These are phyloP conservation scores for Protula sp. DNA, from an alignment of 2,888 invertebrate genomes.

Conservation along the genomic window DNA sequence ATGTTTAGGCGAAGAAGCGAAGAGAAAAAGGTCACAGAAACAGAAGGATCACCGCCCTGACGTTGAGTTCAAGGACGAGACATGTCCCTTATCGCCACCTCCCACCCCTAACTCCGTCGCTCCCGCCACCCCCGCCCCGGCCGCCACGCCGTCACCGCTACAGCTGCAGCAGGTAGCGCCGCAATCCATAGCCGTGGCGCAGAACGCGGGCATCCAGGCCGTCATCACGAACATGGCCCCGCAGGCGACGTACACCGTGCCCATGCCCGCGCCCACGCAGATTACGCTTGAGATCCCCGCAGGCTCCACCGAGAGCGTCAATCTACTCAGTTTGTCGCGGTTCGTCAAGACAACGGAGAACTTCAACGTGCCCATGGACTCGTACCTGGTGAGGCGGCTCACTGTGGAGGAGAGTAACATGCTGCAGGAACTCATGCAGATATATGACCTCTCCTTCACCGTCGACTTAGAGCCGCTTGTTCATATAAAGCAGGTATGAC, in stretches of 20 bases:
- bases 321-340: constrained; percentile 11
- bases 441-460: constrained; percentile 29
- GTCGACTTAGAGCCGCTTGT: constrained; percentile 29
- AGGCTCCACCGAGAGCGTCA: neutral
- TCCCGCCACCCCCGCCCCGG: too few relatives aligned
- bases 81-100: neutral
- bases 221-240: too few relatives aligned
- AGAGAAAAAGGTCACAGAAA: constrained; percentile 68
- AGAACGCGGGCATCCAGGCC: neutral
- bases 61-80: neutral
- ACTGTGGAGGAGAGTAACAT: constrained; percentile 16
- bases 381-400: constrained; percentile 10
- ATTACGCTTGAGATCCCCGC: neutral
- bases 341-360: neutral
- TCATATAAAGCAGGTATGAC: constrained; percentile 26
- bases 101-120: neutral
- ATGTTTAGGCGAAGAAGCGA: constrained; percentile 76
- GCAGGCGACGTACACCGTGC: too few relatives aligned
- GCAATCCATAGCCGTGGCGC: neutral
- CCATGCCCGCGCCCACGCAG: neutral
- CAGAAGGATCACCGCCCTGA: too few relatives aligned
- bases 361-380: constrained; percentile 2
- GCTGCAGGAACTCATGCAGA: constrained; percentile 20
- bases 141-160: neutral
- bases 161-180: neutral